These are phyloP conservation scores for Otolemur crassicaudatus DNA, from an alignment of 2,797 vertebrate species.

Conservation along the genomic window DNA sequence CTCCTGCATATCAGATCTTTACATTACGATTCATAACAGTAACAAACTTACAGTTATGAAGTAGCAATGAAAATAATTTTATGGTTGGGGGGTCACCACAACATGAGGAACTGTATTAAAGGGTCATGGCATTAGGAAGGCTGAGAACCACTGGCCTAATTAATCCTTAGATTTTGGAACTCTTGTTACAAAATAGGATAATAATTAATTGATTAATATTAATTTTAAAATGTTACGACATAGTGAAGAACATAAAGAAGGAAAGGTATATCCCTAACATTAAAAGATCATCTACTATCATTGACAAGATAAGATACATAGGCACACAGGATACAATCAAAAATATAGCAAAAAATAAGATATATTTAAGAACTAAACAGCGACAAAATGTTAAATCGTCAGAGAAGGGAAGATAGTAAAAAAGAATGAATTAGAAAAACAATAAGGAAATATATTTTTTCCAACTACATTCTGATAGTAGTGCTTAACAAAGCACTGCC, in stretches of 20 bases:
- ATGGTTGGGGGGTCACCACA: too few species aligned
- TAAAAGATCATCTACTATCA: not conserved
- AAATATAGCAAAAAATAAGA: slow-evolving; percentile 12
- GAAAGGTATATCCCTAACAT: not conserved
- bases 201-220: not conserved
- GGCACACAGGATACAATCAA: not conserved
- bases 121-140: too few species aligned
- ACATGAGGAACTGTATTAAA: too few species aligned
- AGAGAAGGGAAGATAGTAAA: not conserved
- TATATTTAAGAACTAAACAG: not conserved
- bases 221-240: slow-evolving; percentile 26
- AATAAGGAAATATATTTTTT: not conserved
- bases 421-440: not conserved
- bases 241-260: not conserved
- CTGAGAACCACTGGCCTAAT: not conserved
- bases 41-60: too few species aligned
- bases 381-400: not conserved
- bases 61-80: too few species aligned
- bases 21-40: too few species aligned
- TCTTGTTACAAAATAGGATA: not conserved
- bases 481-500: too few species aligned
- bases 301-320: not conserved
- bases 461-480: not conserved
- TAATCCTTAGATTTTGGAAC: slow-evolving; percentile 39
- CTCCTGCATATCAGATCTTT: too few species aligned